phyloP scores from a whole-genome alignment of 2,797 vertebrate genomes.

The Morelia viridis region DNA sequence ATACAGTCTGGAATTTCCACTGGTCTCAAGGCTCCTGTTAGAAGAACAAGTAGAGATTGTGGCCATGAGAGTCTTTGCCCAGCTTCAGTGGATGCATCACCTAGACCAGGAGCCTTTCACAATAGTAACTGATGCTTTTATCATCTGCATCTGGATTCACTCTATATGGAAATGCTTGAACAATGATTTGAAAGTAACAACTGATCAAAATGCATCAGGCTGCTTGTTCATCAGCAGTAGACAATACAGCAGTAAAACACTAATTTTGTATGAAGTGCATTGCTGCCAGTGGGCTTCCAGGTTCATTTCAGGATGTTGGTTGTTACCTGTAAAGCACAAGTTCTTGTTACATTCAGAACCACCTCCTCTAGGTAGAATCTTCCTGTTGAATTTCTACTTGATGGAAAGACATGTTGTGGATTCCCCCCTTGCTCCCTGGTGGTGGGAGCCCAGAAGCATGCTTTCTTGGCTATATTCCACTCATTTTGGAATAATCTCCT shows the following conservation, averaged over 20 bases:
- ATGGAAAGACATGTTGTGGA: neutral
- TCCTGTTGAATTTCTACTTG: neutral
- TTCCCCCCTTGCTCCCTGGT: neutral
- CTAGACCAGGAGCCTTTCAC: conserved; percentile 10
- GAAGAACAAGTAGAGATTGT: neutral
- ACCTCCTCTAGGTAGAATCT: neutral
- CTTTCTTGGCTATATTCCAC: neutral
- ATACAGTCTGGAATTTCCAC: neutral
- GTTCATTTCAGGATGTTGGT: neutral
- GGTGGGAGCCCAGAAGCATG: neutral
- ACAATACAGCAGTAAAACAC: neutral
- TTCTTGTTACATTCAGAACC: neutral
- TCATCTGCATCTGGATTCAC: neutral
- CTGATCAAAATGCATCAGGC: neutral
- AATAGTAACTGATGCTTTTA: neutral
- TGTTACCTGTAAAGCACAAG: neutral
- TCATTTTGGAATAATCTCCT: neutral
- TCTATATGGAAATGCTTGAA: neutral
- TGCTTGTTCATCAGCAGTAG: neutral
- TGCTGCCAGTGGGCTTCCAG: neutral
- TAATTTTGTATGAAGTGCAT: neutral
- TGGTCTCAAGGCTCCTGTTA: neutral
- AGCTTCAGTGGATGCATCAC: neutral
- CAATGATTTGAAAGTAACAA: neutral
- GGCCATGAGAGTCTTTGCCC: neutral